Percentiles rank a stretch among this genome's conserved stretches.
Conservation (phyloP, 2,113 vertebrate species). For the Zosterops borbonicus region DNA sequence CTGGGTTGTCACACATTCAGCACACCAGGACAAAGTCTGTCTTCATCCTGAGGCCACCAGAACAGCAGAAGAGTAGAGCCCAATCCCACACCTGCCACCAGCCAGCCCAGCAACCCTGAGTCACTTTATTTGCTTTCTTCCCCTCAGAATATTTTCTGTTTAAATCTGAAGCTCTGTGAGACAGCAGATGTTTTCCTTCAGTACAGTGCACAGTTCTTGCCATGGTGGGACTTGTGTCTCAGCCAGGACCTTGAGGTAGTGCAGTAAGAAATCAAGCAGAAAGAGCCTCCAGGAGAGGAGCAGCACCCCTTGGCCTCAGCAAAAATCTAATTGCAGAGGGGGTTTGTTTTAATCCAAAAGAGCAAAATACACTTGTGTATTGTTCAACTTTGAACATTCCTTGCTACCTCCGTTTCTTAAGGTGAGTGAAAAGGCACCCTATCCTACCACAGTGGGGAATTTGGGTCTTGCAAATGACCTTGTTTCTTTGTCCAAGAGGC, state of each 20-base stretch:
- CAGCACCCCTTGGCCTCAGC: neutral
- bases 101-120: neutral
- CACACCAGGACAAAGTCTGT: neutral
- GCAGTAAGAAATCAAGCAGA: neutral
- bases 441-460: neutral
- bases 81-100: neutral
- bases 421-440: neutral
- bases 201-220: neutral
- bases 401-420: neutral
- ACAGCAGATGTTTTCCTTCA: neutral
- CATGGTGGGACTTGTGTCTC: rapidly evolving
- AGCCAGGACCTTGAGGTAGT: neutral
- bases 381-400: neutral
- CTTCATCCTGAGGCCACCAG: neutral
- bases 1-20: neutral
- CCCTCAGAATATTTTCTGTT: neutral
- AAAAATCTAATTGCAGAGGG: neutral
- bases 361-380: neutral
- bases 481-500: neutral
- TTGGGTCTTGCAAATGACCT: neutral
- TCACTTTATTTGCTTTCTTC: neutral
- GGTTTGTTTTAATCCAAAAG: neutral
- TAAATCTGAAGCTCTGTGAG: neutral
- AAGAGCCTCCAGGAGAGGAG: neutral
- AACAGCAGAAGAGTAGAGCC: neutral